Conservation (phyloP, 1,140 invertebrate species). For the Cyrtorhinus lividipennis region DNA sequence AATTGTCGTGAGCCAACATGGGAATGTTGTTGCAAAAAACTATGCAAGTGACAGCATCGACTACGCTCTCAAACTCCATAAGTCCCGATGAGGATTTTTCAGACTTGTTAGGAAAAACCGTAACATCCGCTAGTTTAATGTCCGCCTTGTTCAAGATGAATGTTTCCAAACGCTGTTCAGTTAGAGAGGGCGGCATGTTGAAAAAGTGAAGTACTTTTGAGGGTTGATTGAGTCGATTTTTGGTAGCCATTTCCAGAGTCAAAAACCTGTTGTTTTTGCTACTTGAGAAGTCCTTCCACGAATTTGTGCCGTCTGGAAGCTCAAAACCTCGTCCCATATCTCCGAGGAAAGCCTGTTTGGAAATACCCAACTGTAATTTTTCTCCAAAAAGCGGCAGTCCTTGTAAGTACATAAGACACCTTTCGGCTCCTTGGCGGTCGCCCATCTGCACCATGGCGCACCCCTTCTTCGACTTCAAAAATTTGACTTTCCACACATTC, state of each 20-base stretch:
- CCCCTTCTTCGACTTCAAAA: constrained; percentile 94
- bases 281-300: constrained; percentile 19
- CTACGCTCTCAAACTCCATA: neutral
- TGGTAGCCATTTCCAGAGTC: neutral
- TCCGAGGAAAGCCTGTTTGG: constrained; percentile 1
- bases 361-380: neutral
- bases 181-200: neutral
- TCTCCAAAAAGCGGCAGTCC: neutral
- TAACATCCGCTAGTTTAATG: neutral
- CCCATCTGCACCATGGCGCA: constrained; percentile 99
- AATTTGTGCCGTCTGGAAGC: constrained; percentile 26
- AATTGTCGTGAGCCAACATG: neutral
- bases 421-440: constrained; percentile 76
- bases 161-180: neutral
- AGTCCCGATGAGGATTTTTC: neutral
- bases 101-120: neutral
- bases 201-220: neutral
- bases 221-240: neutral
- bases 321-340: neutral
- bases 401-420: constrained; percentile 45
- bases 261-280: constrained; percentile 2
- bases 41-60: neutral
- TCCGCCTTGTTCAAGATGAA: neutral
- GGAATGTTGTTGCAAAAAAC: constrained; percentile 1
- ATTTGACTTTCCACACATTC: constrained; percentile 94